Conservation (phyloP, 2,113 vertebrate species). For the Crotalus viridis region DNA sequence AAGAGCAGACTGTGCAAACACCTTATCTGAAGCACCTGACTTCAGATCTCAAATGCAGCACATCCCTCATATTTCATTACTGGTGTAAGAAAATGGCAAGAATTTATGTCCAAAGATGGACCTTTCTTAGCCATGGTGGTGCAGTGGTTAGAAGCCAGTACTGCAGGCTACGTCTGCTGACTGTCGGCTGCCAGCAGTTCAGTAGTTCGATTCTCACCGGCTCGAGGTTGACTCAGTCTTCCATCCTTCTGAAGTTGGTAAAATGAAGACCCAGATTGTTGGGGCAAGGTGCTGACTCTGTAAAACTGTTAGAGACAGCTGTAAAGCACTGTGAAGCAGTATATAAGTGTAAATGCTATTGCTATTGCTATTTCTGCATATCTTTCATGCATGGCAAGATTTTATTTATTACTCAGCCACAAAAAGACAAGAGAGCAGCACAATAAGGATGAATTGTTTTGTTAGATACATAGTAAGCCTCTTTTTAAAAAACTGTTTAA, state of each 20-base stretch:
- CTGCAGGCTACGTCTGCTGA: no score
- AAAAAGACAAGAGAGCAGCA: not conserved
- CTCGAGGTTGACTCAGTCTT: no score
- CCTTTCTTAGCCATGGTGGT: not conserved
- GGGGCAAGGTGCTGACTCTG: no score
- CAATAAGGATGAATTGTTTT: conserved; percentile 5
- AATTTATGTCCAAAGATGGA: not conserved
- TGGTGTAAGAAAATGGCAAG: not conserved
- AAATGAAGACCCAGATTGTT: no score
- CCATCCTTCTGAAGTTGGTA: no score
- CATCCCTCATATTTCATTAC: not conserved
- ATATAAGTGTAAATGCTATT: no score
- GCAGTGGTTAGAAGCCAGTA: no score
- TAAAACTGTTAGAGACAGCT: no score
- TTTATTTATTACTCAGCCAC: conserved; percentile 1
- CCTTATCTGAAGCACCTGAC: not conserved
- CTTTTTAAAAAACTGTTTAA: not conserved
- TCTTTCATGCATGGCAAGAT: not conserved
- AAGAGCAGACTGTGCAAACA: not conserved
- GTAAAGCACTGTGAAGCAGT: no score
- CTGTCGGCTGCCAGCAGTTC: no score
- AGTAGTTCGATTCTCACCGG: no score
- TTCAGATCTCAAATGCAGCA: not conserved
- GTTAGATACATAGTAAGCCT: conserved; percentile 1
- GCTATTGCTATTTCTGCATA: not conserved